These are phyloP conservation scores for Onthophagus sagittarius DNA, from an alignment of 2,888 invertebrate species.

Conservation along the genomic window DNA sequence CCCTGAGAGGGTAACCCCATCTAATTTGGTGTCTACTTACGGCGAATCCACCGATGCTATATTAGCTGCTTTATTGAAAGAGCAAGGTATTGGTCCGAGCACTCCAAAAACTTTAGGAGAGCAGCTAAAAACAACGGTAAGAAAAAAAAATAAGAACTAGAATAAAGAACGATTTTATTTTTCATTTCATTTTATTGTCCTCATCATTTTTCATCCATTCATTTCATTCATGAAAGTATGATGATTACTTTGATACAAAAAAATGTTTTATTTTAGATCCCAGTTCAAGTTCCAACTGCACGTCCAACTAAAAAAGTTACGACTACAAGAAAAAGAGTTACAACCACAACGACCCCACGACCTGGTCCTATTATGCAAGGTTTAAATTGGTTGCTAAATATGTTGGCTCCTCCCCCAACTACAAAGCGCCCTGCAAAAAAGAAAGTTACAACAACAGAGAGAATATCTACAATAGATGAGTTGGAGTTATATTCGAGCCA, in stretches of 20 bases:
- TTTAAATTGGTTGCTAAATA: conserved; percentile 45
- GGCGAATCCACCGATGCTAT: conserved; percentile 67
- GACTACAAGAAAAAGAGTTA: conserved; percentile 42
- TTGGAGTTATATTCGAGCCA: conserved; percentile 38
- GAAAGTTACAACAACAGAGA: conserved; percentile 28
- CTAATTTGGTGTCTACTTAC: conserved; percentile 42
- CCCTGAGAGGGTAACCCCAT: conserved; percentile 32
- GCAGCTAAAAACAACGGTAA: conserved; percentile 57
- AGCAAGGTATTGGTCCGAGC: conserved; percentile 69
- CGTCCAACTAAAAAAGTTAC: conserved; percentile 36
- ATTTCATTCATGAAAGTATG: neutral
- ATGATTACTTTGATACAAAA: no score
- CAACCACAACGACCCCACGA: conserved; percentile 46
- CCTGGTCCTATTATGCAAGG: conserved; percentile 48
- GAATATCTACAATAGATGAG: conserved; percentile 28
- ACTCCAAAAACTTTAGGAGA: conserved; percentile 61
- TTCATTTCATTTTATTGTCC: neutral
- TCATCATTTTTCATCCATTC: neutral
- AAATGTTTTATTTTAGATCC: conserved; percentile 24
- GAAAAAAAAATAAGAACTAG: conserved; percentile 35
- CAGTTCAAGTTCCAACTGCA: conserved; percentile 27
- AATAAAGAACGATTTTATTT: neutral
- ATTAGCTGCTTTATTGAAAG: conserved; percentile 65
- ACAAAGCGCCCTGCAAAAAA: conserved; percentile 29
- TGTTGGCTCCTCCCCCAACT: conserved; percentile 37